Evolutionary conservation across 2,888 invertebrate species (phyloP).

Genomic region (Tortricodes alternella): DNA sequence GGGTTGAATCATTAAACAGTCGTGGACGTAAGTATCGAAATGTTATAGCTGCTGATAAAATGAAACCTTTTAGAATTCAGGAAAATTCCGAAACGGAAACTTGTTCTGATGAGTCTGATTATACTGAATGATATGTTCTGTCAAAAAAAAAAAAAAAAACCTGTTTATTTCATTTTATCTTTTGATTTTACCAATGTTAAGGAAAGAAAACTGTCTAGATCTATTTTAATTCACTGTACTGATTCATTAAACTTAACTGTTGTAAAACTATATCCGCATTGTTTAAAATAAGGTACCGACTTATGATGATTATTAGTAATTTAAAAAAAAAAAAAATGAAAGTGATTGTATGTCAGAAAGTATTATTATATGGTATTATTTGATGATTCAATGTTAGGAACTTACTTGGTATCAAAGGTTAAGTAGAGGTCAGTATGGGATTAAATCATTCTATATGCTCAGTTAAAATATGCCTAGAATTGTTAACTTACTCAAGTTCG

Average conservation of each 20-base stretch:
- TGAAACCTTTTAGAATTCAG: slow-evolving; percentile 20
- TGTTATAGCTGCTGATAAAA: slow-evolving; percentile 30
- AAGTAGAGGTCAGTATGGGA: neutral
- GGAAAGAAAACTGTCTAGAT: too few relatives aligned
- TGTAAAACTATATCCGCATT: too few relatives aligned
- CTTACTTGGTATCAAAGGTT: neutral
- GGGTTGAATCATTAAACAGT: slow-evolving; percentile 8
- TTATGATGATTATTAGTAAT: too few relatives aligned
- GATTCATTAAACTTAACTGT: too few relatives aligned
- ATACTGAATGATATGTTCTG: neutral
- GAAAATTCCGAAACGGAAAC: neutral
- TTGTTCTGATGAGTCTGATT: neutral
- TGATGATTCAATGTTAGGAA: neutral
- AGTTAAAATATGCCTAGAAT: too few relatives aligned
- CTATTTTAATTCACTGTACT: neutral
- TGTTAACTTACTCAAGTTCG: too few relatives aligned
- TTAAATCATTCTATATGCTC: too few relatives aligned
- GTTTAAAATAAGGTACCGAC: too few relatives aligned
- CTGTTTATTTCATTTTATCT: neutral
- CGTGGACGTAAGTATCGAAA: slow-evolving; percentile 20
- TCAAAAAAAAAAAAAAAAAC: neutral
- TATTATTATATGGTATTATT: neutral
- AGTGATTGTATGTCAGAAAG: neutral
- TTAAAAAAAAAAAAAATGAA: neutral
- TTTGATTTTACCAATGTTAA: too few relatives aligned